Evolutionary conservation across 2,113 vertebrate species (phyloP).

Genomic region (Monopterus albus): DNA sequence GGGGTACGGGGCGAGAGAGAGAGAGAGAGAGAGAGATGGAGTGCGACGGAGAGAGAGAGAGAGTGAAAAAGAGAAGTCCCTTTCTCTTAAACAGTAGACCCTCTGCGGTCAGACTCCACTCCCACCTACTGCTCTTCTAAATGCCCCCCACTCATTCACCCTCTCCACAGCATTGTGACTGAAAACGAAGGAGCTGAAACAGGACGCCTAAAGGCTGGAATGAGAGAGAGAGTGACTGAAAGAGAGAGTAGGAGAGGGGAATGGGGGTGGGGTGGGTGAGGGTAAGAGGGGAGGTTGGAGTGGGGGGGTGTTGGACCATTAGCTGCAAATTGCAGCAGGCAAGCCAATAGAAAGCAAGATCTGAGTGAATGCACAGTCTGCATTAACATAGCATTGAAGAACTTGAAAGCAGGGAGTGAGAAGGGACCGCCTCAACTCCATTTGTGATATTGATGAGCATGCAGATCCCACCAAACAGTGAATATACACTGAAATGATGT

Average conservation of each 20-base stretch:
- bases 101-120: conserved; percentile 85
- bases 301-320: conserved; percentile 64
- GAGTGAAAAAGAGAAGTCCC: conserved; percentile 75
- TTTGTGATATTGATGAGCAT: conserved; percentile 49
- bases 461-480: conserved; percentile 11
- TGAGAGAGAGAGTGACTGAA: conserved; percentile 32
- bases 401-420: conserved; percentile 55
- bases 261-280: conserved; percentile 21
- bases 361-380: conserved; percentile 69
- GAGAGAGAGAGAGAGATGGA: conserved; percentile 14
- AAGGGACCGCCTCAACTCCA: conserved; percentile 26
- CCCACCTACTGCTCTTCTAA: conserved; percentile 80
- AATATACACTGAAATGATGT: neutral
- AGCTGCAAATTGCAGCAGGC: conserved; percentile 75
- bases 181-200: conserved; percentile 83
- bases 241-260: conserved; percentile 41
- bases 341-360: conserved; percentile 76
- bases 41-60: conserved; percentile 27
- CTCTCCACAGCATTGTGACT: conserved; percentile 78
- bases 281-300: conserved; percentile 2
- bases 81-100: conserved; percentile 84
- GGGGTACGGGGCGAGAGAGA: conserved; percentile 23
- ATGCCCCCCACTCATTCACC: conserved; percentile 75
- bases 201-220: conserved; percentile 82
- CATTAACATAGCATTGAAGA: conserved; percentile 79